A percentile compares a stretch with the other conserved stretches of the same genome.
phyloP scores from a whole-genome alignment of 2,888 invertebrate genomes.

The Pterostichus madidus region DNA sequence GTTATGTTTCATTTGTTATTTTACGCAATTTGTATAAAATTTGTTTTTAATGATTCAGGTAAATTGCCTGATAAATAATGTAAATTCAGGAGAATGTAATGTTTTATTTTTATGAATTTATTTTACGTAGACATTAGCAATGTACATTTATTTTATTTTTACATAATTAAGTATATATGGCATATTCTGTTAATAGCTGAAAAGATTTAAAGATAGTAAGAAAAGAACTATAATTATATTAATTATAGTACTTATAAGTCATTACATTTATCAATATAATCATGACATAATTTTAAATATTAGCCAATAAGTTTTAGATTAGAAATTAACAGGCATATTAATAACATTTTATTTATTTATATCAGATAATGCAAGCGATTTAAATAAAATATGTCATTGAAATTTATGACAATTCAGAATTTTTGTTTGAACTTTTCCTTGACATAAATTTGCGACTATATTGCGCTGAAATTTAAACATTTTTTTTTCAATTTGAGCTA shows the following conservation, averaged over 20 bases:
- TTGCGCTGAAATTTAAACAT: too few relatives aligned
- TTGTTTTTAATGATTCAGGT: slow-evolving; percentile 12
- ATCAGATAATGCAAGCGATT: neutral
- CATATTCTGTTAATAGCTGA: slow-evolving; percentile 21
- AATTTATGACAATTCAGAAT: neutral
- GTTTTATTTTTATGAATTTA: neutral
- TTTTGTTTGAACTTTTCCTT: neutral
- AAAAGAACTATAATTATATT: slow-evolving; percentile 28
- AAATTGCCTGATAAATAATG: slow-evolving; percentile 32
- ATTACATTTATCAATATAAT: too few relatives aligned
- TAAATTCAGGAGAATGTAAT: neutral
- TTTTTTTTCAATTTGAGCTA: slow-evolving; percentile 1
- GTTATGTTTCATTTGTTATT: slow-evolving; percentile 42
- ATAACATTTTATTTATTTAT: slow-evolving; percentile 1
- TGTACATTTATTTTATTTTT: slow-evolving; percentile 27
- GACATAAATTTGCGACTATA: too few relatives aligned
- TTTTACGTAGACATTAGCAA: slow-evolving; percentile 10
- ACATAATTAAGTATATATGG: too few relatives aligned
- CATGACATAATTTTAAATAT: neutral
- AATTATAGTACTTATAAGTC: slow-evolving; percentile 12
- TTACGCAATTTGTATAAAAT: slow-evolving; percentile 24
- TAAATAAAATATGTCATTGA: neutral
- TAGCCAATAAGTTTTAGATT: neutral
- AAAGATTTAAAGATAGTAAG: slow-evolving; percentile 27
- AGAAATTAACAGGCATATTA: neutral